Base-by-base conservation (phyloP, 2,113 vertebrate species). In the Theropithecus gelada region DNA sequence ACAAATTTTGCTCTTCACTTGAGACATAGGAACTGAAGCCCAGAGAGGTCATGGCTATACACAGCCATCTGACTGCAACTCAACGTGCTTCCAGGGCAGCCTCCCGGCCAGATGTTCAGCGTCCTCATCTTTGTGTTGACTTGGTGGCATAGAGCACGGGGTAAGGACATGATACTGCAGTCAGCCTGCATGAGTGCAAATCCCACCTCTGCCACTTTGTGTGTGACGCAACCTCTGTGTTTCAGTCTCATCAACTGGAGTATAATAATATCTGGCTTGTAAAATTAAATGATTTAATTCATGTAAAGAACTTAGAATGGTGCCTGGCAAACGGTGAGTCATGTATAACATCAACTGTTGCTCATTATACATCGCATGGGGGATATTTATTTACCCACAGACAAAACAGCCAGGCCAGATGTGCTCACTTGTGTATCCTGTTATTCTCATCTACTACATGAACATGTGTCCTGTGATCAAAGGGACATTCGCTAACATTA, bases 121-220 rank as follows among this genome's bases (percentile, higher is more conserved):
- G 2, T 27, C 14, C 40, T 32, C 8, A 1, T 5, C 64, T 16
- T 45, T 22, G 14, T 1, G 0, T 8, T 5, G 38, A 27, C 12
- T 5, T 25, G 27, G 59, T 72, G 57, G 4, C 10, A 68, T 18
- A 61, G 50, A 6, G 25, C 5, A 4, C 6, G 12, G 32, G 59
- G 43, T 8, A 59, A 61, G 43, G 43, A 38, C 27, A n/a, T 1
- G 32, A 17, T 12, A n/a, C 35, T 45, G 20, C 30, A 55, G 52
- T 38, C 61, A 9, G 52, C 35, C 48, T 59, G 59, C 12, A 2
- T 23, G 64, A 17, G n/a, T 6, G 4, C 32, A 17, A 8, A 3
- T 40, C 79, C 17, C 12, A 35, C 38, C 18, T 16, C 38, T 3
- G 2, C 52, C 76, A 72, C 32, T 20, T 52, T 0, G 84, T 14